Percentiles rank a stretch among this genome's conserved stretches.
Conservation (phyloP, 2,797 vertebrate species). For the Pagetopsis macropterus region DNA sequence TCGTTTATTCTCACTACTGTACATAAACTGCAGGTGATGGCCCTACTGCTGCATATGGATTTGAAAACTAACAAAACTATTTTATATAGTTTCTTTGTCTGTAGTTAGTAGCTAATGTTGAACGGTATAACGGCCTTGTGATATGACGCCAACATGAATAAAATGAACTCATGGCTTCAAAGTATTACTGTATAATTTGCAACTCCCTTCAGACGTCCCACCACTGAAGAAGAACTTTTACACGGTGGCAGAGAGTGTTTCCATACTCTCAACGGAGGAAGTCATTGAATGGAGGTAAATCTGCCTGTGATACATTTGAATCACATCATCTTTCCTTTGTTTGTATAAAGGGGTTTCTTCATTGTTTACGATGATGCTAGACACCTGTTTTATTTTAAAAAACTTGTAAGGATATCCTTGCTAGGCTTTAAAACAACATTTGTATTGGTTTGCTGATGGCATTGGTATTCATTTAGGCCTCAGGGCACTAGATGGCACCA, state of each 20-base stretch:
- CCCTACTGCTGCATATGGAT: not conserved
- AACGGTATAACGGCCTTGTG: not conserved
- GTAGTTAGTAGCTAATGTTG: not conserved
- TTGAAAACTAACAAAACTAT: not conserved
- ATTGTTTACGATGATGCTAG: not conserved
- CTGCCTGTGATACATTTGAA: not conserved
- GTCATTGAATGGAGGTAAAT: conserved; percentile 89
- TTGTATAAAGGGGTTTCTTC: not conserved
- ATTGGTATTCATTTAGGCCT: conserved; percentile 6
- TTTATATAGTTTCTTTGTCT: not conserved
- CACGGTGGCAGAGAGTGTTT: conserved; percentile 83
- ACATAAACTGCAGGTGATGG: not conserved
- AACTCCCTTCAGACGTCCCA: conserved; percentile 82
- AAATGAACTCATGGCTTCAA: not conserved
- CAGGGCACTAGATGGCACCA: conserved; percentile 10
- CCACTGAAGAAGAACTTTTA: conserved; percentile 93
- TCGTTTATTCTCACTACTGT: too few species aligned
- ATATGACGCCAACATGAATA: not conserved
- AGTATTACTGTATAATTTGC: not conserved
- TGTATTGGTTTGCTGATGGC: not conserved
- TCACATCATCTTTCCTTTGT: accelerated
- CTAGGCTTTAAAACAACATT: not conserved
- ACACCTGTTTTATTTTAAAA: not conserved
- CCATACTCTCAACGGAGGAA: conserved; percentile 85
- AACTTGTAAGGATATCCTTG: not conserved